These are phyloP conservation scores for Campoplex nolae DNA, from an alignment of 2,888 invertebrate species.

Conservation along the genomic window DNA sequence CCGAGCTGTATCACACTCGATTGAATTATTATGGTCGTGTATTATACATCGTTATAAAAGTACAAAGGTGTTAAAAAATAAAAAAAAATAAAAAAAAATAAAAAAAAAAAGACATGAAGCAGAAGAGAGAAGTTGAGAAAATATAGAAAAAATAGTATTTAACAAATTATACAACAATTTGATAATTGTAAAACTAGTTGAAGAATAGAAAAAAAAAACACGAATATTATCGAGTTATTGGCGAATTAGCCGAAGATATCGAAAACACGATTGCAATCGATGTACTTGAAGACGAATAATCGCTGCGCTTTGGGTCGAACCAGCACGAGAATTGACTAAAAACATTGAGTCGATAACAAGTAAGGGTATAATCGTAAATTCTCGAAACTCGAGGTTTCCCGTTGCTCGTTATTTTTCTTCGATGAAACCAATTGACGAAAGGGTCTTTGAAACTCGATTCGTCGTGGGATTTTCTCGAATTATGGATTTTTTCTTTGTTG, in stretches of 20 bases:
- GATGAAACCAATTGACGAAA: constrained; percentile 56
- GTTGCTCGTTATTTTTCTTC: constrained; percentile 43
- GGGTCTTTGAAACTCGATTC: constrained; percentile 17
- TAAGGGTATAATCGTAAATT: constrained; percentile 17
- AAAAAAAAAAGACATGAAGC: constrained; percentile 37
- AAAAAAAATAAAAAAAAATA: constrained; percentile 51
- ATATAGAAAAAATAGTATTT: constrained; percentile 22
- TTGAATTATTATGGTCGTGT: constrained; percentile 49
- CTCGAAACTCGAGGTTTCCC: constrained; percentile 4
- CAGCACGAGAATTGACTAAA: constrained; percentile 58
- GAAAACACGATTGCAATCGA: constrained; percentile 23
- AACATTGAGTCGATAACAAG: constrained; percentile 34
- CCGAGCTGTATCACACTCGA: neutral
- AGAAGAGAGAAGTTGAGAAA: neutral
- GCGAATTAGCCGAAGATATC: constrained; percentile 3
- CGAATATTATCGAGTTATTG: constrained; percentile 57
- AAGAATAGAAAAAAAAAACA: constrained; percentile 18
- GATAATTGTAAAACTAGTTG: constrained; percentile 66
- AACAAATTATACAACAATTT: constrained; percentile 49
- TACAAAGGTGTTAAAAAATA: constrained; percentile 70
- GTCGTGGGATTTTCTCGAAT: neutral
- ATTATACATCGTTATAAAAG: constrained; percentile 72
- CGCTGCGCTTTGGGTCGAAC: neutral
- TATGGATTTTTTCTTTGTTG: neutral
- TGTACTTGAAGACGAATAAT: neutral